phyloP scores from a whole-genome alignment of 53 echinoderm and acorn worm species.

The Echinometra lucunter region DNA sequence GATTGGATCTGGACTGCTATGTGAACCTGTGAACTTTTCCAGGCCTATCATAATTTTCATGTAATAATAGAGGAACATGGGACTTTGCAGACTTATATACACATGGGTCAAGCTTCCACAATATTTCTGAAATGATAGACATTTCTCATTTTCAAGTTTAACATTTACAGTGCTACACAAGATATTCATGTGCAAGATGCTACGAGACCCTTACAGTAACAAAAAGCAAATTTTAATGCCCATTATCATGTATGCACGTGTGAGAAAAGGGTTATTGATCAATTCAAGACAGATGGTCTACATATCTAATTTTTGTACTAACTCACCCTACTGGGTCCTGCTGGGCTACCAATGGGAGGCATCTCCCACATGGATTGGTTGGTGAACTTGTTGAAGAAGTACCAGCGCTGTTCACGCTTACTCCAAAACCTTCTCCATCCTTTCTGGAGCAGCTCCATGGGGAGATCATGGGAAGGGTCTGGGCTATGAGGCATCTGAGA shows the following conservation, averaged over 20 bases:
- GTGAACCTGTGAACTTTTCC: no score
- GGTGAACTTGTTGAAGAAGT: constrained; percentile 96
- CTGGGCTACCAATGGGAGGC: constrained; percentile 86
- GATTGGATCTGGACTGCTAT: no score
- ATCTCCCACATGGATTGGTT: constrained; percentile 96
- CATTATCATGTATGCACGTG: neutral
- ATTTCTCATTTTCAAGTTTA: neutral
- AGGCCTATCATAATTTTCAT: no score
- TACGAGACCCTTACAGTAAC: neutral
- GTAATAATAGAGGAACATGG: no score
- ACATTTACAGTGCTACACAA: neutral
- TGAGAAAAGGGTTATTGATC: no score
- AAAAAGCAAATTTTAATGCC: neutral
- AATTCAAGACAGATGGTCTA: neutral
- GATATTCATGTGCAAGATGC: neutral
- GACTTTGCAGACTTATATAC: no score
- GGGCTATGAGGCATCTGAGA: constrained; percentile 91
- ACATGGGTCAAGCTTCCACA: no score
- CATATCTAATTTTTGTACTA: neutral
- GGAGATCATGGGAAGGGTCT: constrained; percentile 93
- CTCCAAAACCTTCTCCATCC: constrained; percentile 99
- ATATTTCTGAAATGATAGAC: no score
- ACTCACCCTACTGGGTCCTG: constrained; percentile 85
- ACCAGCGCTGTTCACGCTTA: constrained; percentile 89
- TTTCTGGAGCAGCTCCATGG: constrained; percentile 90